Base-by-base conservation (phyloP, 1,140 invertebrate genomes). In the Neotoxoptera formosana region DNA sequence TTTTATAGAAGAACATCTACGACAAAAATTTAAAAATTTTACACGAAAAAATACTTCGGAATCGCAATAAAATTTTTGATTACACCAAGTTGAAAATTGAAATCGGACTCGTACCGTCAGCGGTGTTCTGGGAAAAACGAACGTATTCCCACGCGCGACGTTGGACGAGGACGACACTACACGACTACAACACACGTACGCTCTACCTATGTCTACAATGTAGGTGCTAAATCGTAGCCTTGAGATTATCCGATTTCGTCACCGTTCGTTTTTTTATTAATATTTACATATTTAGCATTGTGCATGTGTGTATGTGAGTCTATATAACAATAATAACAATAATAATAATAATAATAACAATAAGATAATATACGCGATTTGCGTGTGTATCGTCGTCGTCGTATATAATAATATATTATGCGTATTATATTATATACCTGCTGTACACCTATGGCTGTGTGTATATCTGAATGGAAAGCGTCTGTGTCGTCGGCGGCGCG, bases 391-490 rank as follows among this genome's bases (percentile, higher is more conserved):
- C 6, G 60, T 76, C n/a, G 60, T 17, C 60, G 30, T 34, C 60
- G 60, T 60, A 60, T 60, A 56, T 23, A 60, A 30, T 67, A 67
- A 30, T 3, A 17, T 51, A 51, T 67, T 67, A 67, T 67, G 60
- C 9, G 30, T 67, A 30, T 76, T n/a, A 3, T 60, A 60, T 60
- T 11, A 51, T 51, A 48, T 60, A 41, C 25, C 11, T 60, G 56
- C 30, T n/a, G 30, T 30, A 60, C n/a, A 67, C 30, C 11, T 41
- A 41, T 41, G 41, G 41, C 41, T 4, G 41, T 17, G 30, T 67
- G n/a, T n/a, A n/a, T n/a, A n/a, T n/a, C n/a, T 76, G 60, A 76
- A 76, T 76, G 60, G 60, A 76, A 76, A 76, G 60, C 60, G 60
- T 76, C 30, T n/a, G 60, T 76, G 60, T 76, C 14, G 30, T 14